Conservation (phyloP, 2,113 vertebrate species). For the Myrmecophaga tridactyla region DNA sequence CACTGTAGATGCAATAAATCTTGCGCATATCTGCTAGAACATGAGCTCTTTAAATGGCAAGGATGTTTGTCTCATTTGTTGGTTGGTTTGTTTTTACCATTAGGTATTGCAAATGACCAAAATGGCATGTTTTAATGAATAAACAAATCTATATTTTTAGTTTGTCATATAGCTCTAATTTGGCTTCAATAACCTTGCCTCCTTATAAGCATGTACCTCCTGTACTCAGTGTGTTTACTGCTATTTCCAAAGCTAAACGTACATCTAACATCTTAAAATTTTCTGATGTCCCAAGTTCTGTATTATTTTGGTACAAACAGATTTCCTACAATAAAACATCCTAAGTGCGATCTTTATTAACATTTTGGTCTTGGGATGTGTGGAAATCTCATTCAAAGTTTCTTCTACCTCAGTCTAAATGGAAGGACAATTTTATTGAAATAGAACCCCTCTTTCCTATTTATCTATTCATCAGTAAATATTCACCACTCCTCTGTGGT, state of each 20-base stretch:
- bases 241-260: constrained; percentile 41
- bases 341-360: neutral
- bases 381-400: neutral
- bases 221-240: neutral
- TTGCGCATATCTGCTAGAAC: neutral
- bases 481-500: neutral
- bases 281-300: constrained; percentile 18
- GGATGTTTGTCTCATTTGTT: neutral
- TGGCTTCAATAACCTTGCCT: neutral
- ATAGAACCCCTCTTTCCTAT: neutral
- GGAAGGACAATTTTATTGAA: neutral
- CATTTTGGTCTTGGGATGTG: neutral
- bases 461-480: neutral
- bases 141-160: constrained; percentile 28
- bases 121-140: neutral
- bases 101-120: neutral
- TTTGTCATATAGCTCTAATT: neutral
- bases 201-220: neutral
- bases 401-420: neutral
- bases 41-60: neutral
- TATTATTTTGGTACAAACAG: neutral
- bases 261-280: constrained; percentile 21
- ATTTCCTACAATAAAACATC: neutral
- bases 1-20: neutral
- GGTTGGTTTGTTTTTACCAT: neutral